phyloP scores from a whole-genome alignment of 2,113 vertebrate genomes.

The Coracopsis vasa region DNA sequence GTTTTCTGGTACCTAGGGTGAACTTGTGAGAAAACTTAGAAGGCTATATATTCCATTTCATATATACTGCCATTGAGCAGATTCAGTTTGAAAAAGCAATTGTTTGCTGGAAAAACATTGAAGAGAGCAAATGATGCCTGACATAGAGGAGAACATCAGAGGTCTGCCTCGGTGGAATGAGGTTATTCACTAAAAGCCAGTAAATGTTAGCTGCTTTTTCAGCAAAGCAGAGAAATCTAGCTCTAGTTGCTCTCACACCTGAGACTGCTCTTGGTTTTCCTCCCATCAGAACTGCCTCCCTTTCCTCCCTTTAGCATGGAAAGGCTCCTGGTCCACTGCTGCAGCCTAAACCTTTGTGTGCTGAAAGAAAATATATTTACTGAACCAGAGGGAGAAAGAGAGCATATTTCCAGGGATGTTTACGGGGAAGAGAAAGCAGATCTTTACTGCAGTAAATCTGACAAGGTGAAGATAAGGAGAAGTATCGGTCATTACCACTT shows the following conservation, averaged over 20 bases:
- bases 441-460: not conserved
- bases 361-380: not conserved
- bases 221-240: not conserved
- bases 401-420: not conserved
- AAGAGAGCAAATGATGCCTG: not conserved
- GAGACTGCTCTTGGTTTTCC: not conserved
- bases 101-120: not conserved
- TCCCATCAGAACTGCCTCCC: not conserved
- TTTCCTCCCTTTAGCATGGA: not conserved
- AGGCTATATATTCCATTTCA: not conserved
- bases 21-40: not conserved
- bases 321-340: not conserved
- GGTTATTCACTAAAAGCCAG: not conserved
- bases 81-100: not conserved
- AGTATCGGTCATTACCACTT: not conserved
- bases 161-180: not conserved
- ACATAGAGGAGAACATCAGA: not conserved
- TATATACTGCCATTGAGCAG: not conserved
- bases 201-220: not conserved
- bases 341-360: not conserved
- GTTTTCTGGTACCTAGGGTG: not conserved
- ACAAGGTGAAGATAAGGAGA: not conserved
- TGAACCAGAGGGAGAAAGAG: not conserved
- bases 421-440: not conserved
- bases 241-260: rapidly evolving